Conservation (phyloP, 2,113 vertebrate species). For the Salvelinus namaycush region DNA sequence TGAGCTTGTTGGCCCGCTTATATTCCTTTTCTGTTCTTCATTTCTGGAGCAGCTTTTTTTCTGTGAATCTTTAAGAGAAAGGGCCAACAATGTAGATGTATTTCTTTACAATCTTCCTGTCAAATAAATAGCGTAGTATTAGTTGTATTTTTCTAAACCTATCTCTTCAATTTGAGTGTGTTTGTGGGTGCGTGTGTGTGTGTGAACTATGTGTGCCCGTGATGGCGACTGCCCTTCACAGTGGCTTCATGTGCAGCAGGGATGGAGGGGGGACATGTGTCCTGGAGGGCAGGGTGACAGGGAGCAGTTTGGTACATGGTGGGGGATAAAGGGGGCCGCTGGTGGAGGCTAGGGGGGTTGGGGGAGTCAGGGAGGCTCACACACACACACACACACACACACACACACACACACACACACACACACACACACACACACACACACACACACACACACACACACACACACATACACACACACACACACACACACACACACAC, state of each 20-base stretch:
- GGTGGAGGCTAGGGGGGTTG: neutral
- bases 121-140: too few relatives aligned
- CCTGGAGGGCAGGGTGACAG: neutral
- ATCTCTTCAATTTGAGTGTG: neutral
- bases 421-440: slow-evolving; percentile 29
- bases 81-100: too few relatives aligned
- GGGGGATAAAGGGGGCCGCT: neutral
- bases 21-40: too few relatives aligned
- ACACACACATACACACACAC: too few relatives aligned
- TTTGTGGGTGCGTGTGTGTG: neutral
- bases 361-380: neutral
- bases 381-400: neutral
- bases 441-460: neutral
- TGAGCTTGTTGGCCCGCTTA: too few relatives aligned
- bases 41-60: too few relatives aligned
- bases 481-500: neutral
- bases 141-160: too few relatives aligned
- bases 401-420: slow-evolving; percentile 8
- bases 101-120: too few relatives aligned
- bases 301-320: neutral
- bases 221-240: neutral
- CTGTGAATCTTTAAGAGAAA: too few relatives aligned
- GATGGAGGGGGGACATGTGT: neutral
- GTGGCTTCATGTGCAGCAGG: neutral
- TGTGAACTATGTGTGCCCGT: neutral